Evolutionary conservation across 2,888 invertebrate genomes (phyloP).

Genomic region (Sicus ferrugineus): DNA sequence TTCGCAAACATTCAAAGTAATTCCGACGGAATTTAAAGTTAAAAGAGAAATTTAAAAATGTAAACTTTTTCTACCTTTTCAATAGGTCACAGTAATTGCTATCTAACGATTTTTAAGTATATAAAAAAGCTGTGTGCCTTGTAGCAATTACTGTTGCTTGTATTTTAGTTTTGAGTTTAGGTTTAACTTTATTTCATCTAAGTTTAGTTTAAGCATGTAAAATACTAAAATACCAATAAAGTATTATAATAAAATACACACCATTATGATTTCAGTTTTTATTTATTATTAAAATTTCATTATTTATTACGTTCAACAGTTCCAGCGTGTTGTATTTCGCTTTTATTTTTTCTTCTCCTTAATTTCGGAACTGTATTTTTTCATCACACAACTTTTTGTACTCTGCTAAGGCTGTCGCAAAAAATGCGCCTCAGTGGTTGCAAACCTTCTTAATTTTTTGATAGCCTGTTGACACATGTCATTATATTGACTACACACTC

Average conservation of each 20-base stretch:
- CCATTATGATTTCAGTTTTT: background rate
- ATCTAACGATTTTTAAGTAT: slow-evolving; percentile 66
- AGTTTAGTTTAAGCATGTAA: slow-evolving; percentile 27
- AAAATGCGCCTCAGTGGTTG: background rate
- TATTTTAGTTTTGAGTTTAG: slow-evolving; percentile 12
- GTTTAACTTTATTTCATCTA: background rate
- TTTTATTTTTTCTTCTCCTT: no score
- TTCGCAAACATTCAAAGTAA: background rate
- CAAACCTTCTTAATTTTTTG: background rate
- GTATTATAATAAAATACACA: slow-evolving; percentile 29
- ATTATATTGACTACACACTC: background rate
- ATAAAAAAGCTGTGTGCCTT: slow-evolving; percentile 80
- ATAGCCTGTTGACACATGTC: slow-evolving; percentile 10
- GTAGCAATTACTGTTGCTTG: slow-evolving; percentile 74
- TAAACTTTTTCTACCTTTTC: background rate
- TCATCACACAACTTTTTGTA: no score
- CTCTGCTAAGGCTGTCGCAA: background rate
- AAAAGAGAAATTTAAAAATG: background rate
- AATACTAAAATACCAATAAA: slow-evolving; percentile 16
- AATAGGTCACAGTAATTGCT: slow-evolving; percentile 54
- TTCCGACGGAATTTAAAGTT: background rate
- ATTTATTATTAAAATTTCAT: background rate
- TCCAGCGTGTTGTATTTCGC: no score
- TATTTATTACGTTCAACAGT: slow-evolving; percentile 11
- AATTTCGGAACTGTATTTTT: no score